Conservation (phyloP, 2,797 vertebrate genomes). For the Pyrocephalus nanus region DNA sequence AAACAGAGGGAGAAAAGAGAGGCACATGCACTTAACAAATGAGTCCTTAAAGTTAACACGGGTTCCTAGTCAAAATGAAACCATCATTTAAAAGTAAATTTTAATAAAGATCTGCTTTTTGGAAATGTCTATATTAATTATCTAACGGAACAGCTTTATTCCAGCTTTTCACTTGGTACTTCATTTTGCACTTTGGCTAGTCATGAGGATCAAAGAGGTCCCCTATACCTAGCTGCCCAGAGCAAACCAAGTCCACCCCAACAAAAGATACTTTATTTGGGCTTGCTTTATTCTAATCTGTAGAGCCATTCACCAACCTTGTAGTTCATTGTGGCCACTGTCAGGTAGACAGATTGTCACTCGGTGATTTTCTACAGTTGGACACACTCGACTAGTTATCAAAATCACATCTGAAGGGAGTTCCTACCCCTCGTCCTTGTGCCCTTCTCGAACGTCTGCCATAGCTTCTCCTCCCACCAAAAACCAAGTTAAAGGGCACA, state of each 20-base stretch:
- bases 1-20: background rate
- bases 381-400: slow-evolving; percentile 81
- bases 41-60: background rate
- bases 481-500: slow-evolving; percentile 77
- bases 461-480: slow-evolving; percentile 84
- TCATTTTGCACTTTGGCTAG: background rate
- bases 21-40: background rate
- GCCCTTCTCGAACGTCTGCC: slow-evolving; percentile 84
- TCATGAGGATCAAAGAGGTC: slow-evolving; percentile 34
- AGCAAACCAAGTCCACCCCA: slow-evolving; percentile 63
- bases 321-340: slow-evolving; percentile 79
- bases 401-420: slow-evolving; percentile 78
- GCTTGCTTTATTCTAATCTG: slow-evolving; percentile 74
- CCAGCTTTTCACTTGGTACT: slow-evolving; percentile 22
- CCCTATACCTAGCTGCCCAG: slow-evolving; percentile 49
- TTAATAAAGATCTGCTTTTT: slow-evolving; percentile 9
- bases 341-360: slow-evolving; percentile 82
- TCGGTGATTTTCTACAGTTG: slow-evolving; percentile 82
- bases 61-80: slow-evolving; percentile 7
- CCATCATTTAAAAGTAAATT: slow-evolving; percentile 13
- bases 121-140: background rate
- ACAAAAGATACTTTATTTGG: slow-evolving; percentile 79
- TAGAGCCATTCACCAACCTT: slow-evolving; percentile 78
- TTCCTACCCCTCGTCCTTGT: slow-evolving; percentile 72
- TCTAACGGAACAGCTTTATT: slow-evolving; percentile 12